Conservation (phyloP, 2,888 invertebrate species). For the Nemotelus pantherinus region DNA sequence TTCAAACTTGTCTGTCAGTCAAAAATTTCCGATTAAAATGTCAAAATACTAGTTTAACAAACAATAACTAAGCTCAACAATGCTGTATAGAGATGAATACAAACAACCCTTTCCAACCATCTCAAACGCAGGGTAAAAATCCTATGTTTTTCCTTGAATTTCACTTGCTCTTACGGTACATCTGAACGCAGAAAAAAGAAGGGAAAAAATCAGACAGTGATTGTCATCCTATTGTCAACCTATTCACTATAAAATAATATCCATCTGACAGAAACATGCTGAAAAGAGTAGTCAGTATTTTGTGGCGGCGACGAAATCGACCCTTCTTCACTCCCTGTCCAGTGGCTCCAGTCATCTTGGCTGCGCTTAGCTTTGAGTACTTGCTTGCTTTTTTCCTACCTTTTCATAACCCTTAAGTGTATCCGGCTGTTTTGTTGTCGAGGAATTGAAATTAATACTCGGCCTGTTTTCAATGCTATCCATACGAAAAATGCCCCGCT, state of each 20-base stretch:
- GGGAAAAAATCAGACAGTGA: conserved; percentile 22
- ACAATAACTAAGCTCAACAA: too few relatives aligned
- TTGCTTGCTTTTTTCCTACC: conserved; percentile 13
- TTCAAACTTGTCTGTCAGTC: too few relatives aligned
- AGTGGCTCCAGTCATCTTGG: too few relatives aligned
- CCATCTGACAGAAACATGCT: conserved; percentile 18
- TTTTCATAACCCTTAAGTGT: conserved; percentile 37
- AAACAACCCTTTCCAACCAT: too few relatives aligned
- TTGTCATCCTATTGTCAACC: conserved; percentile 42
- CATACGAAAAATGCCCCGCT: conserved; percentile 15
- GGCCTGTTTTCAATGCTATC: conserved; percentile 16
- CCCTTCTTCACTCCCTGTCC: background rate
- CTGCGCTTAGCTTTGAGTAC: too few relatives aligned
- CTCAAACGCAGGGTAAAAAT: too few relatives aligned
- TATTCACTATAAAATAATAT: conserved; percentile 33
- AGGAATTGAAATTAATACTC: conserved; percentile 40
- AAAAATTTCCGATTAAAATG: too few relatives aligned
- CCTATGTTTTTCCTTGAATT: too few relatives aligned
- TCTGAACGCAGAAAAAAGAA: background rate
- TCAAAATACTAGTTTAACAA: too few relatives aligned
- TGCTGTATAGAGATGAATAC: too few relatives aligned
- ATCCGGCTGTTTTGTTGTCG: conserved; percentile 42
- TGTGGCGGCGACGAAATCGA: background rate
- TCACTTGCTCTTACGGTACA: too few relatives aligned
- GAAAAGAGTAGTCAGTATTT: background rate